Evolutionary conservation across 2,797 vertebrate genomes (phyloP).

Genomic region (Prunella strophiata): DNA sequence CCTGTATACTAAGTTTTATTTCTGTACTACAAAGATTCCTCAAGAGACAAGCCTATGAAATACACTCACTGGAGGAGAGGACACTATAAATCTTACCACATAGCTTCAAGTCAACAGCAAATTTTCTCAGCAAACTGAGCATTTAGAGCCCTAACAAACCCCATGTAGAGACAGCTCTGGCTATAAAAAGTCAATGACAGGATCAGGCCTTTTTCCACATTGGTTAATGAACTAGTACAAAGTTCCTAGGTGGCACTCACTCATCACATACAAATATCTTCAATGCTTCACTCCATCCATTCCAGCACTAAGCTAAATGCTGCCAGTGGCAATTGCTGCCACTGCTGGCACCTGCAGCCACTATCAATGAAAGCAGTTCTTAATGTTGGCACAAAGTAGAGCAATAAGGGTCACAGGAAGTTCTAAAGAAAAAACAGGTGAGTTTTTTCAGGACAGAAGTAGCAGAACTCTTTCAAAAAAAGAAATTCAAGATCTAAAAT

Average conservation of each 20-base stretch:
- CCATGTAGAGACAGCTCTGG: not conserved
- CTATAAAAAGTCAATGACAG: not conserved
- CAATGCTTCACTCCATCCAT: not conserved
- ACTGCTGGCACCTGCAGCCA: not conserved
- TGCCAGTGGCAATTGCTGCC: not conserved
- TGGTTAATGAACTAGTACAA: not conserved
- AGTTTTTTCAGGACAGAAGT: not conserved
- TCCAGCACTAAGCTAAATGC: not conserved
- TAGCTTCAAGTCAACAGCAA: not conserved
- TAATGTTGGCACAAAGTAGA: not conserved
- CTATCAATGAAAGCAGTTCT: not conserved
- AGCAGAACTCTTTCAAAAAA: not conserved
- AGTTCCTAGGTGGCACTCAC: not conserved
- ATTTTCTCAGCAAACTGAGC: not conserved
- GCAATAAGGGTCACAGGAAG: not conserved
- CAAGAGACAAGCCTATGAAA: not conserved
- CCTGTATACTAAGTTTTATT: not conserved
- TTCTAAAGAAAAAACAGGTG: not conserved
- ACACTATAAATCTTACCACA: not conserved
- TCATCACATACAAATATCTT: not conserved
- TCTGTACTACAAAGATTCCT: slow-evolving; percentile 10
- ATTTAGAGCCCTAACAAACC: not conserved
- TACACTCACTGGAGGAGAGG: not conserved
- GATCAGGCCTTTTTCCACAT: rapidly evolving
- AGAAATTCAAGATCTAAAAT: not conserved